phyloP scores from a whole-genome alignment of 2,113 vertebrate species.

The Phylloscopus whistleri region DNA sequence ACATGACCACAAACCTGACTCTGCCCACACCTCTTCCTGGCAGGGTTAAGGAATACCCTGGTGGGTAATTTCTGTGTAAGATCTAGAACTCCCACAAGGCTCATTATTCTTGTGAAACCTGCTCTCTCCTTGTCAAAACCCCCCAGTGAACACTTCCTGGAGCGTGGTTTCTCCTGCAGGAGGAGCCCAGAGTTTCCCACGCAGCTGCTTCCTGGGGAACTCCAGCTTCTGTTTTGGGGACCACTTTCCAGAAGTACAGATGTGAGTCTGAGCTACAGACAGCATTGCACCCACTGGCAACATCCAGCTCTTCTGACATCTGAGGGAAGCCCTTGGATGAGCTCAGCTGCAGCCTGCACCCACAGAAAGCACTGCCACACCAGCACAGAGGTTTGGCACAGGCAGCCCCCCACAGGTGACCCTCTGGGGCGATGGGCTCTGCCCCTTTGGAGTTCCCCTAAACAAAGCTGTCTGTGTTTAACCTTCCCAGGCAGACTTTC shows the following conservation, averaged over 20 bases:
- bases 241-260: neutral
- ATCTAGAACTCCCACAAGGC: neutral
- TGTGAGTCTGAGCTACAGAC: neutral
- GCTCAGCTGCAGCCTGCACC: neutral
- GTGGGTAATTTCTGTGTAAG: neutral
- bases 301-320: neutral
- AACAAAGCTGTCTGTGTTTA: neutral
- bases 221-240: neutral
- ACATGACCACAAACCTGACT: neutral
- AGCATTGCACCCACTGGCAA: neutral
- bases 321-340: neutral
- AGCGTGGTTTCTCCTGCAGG: neutral
- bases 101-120: neutral
- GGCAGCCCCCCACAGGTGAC: neutral
- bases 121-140: neutral
- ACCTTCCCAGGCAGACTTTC: neutral
- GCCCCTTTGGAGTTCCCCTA: neutral
- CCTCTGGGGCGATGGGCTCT: neutral
- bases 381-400: fast-evolving
- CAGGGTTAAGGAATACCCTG: neutral
- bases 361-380: fast-evolving
- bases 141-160: neutral
- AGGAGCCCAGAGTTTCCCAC: neutral
- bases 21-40: neutral
- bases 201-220: neutral